Percentiles rank a stretch among this genome's conserved stretches.
These are phyloP conservation scores for Leptinotarsa texana DNA, from an alignment of 1,140 invertebrate species.

Conservation along the genomic window DNA sequence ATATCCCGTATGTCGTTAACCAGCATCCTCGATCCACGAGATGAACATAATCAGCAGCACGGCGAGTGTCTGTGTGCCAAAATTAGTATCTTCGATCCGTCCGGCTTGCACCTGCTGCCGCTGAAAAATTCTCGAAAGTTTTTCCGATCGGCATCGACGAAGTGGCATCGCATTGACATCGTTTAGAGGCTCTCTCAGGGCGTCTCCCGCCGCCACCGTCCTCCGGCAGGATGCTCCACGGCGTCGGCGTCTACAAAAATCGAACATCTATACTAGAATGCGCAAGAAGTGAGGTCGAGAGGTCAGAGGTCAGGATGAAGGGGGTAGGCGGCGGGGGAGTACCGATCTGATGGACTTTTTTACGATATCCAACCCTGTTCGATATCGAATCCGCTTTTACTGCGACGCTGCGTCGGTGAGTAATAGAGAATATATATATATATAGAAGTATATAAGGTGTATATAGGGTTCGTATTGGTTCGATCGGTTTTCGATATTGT, in stretches of 20 bases:
- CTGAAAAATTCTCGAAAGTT: slow-evolving; percentile 1
- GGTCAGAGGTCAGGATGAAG: slow-evolving; percentile 41
- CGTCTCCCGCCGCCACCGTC: slow-evolving; percentile 41
- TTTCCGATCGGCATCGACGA: slow-evolving; percentile 2
- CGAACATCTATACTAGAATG: slow-evolving; percentile 50
- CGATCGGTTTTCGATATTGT: slow-evolving; percentile 30
- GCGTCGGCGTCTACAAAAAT: slow-evolving; percentile 49
- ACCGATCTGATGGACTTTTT: slow-evolving; percentile 46
- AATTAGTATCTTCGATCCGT: not conserved
- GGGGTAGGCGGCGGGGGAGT: slow-evolving; percentile 22
- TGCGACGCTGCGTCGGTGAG: slow-evolving; percentile 25
- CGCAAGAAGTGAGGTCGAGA: slow-evolving; percentile 47
- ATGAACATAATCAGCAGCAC: not conserved
- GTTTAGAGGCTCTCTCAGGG: slow-evolving; percentile 34
- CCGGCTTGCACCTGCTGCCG: not conserved
- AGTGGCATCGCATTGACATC: slow-evolving; percentile 21
- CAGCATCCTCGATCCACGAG: not conserved
- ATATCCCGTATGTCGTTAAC: not conserved
- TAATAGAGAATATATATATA: slow-evolving; percentile 15
- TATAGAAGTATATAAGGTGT: slow-evolving; percentile 23
- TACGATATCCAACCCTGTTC: slow-evolving; percentile 45
- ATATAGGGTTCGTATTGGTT: slow-evolving; percentile 27
- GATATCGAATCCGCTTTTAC: slow-evolving; percentile 35
- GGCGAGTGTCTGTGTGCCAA: not conserved
- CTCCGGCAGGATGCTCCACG: slow-evolving; percentile 37